A percentile compares a stretch with the other conserved stretches of the same genome.
phyloP scores from a whole-genome alignment of 2,113 vertebrate species.

The Caloenas nicobarica region DNA sequence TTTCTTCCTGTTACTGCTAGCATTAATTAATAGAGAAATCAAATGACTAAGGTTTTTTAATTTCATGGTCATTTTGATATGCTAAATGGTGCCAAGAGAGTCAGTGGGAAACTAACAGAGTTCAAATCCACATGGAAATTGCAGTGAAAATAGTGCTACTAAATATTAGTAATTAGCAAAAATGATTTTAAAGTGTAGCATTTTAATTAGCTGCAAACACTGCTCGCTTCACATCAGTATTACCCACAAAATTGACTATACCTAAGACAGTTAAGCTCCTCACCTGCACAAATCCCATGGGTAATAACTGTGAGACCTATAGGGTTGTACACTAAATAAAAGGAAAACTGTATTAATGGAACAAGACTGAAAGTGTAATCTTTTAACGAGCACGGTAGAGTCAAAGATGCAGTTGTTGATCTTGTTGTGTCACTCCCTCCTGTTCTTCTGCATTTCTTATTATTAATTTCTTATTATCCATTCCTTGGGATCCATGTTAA shows the following conservation, averaged over 20 bases:
- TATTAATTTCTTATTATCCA: not conserved
- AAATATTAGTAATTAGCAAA: conserved; percentile 45
- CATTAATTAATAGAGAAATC: not conserved
- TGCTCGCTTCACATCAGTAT: not conserved
- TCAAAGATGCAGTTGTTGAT: not conserved
- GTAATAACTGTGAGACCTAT: not conserved
- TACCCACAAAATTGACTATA: not conserved
- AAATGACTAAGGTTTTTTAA: not conserved
- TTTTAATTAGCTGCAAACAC: not conserved
- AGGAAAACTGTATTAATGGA: not conserved
- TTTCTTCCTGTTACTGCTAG: not conserved
- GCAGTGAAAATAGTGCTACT: conserved; percentile 23
- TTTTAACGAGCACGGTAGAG: not conserved
- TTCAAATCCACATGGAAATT: conserved; percentile 22
- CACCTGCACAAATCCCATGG: not conserved
- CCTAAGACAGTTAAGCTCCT: not conserved
- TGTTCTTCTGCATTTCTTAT: not conserved
- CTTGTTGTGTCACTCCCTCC: not conserved
- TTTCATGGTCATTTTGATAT: conserved; percentile 51
- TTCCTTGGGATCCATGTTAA: not conserved
- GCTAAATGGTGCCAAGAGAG: conserved; percentile 10
- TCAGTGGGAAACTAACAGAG: conserved; percentile 8
- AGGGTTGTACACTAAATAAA: not conserved
- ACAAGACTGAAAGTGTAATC: not conserved
- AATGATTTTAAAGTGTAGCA: conserved; percentile 28